Conservation (phyloP, 1,140 invertebrate genomes). For the Drosophila triauraria region DNA sequence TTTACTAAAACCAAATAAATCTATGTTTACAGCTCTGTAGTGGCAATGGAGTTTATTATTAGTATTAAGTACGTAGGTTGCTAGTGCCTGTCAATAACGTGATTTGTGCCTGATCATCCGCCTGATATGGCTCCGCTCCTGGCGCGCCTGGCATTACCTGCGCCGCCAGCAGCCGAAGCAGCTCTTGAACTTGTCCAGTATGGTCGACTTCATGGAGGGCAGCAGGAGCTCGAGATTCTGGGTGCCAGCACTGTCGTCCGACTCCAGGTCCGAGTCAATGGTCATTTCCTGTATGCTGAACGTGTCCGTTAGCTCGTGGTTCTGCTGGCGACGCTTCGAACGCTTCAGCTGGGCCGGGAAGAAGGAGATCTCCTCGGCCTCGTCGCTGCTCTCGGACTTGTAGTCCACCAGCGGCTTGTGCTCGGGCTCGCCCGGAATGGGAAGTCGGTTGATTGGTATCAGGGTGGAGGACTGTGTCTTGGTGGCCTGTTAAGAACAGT, state of each 20-base stretch:
- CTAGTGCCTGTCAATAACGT: conserved; percentile 78
- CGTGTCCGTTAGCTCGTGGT: conserved; percentile 79
- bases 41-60: conserved; percentile 65
- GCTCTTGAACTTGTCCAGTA: conserved; percentile 75
- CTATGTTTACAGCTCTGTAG: conserved; percentile 56
- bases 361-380: conserved; percentile 81
- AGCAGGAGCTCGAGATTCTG: conserved; percentile 81
- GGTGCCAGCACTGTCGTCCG: conserved; percentile 80
- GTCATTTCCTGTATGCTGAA: conserved; percentile 85
- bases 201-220: conserved; percentile 73
- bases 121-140: conserved; percentile 13
- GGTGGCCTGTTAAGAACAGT: conserved; percentile 48
- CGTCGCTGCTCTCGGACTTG: conserved; percentile 82
- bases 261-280: conserved; percentile 80
- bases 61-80: conserved; percentile 47
- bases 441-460: conserved; percentile 81
- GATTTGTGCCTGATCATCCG: conserved; percentile 62
- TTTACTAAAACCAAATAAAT: conserved; percentile 62
- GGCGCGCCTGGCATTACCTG: conserved; percentile 58
- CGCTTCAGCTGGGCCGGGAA: conserved; percentile 78
- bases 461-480: conserved; percentile 80
- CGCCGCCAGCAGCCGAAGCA: conserved; percentile 77
- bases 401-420: conserved; percentile 84
- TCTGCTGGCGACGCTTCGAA: conserved; percentile 67
- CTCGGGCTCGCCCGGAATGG: conserved; percentile 78